Conservation (phyloP, 2,797 vertebrate genomes). For the Xiphophorus birchmanni region DNA sequence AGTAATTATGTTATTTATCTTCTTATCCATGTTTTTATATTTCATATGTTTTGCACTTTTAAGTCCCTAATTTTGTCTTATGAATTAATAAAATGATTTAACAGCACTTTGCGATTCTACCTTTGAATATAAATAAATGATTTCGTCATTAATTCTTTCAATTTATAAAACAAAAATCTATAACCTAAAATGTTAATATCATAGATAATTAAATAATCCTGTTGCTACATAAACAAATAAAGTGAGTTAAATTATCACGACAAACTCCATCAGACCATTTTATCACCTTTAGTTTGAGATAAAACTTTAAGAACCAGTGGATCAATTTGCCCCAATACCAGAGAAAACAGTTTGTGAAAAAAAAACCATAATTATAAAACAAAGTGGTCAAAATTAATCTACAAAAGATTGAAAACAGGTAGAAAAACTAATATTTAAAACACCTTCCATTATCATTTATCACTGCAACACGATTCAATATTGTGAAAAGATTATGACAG, state of each 20-base stretch:
- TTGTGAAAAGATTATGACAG: background rate
- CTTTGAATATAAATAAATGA: background rate
- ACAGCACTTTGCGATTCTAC: background rate
- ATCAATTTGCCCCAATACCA: background rate
- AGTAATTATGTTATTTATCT: background rate
- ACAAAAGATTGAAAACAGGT: background rate
- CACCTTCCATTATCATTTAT: background rate
- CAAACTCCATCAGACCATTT: background rate
- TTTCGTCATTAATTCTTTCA: background rate
- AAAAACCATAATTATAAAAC: background rate
- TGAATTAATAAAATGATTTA: background rate
- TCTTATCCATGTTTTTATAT: background rate
- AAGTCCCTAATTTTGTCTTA: background rate
- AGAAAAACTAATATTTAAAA: background rate
- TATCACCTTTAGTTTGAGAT: background rate
- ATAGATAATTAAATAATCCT: background rate
- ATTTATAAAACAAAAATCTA: background rate
- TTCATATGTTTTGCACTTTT: background rate
- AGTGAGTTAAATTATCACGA: background rate
- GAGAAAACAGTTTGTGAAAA: background rate
- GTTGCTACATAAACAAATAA: background rate
- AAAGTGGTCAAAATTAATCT: background rate
- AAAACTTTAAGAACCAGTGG: background rate
- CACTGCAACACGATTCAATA: background rate
- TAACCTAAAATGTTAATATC: background rate